Percentiles rank a stretch among this genome's conserved stretches.
Evolutionary conservation across 2,888 invertebrate species (phyloP).

Genomic region (Metopia argyrocephala): DNA sequence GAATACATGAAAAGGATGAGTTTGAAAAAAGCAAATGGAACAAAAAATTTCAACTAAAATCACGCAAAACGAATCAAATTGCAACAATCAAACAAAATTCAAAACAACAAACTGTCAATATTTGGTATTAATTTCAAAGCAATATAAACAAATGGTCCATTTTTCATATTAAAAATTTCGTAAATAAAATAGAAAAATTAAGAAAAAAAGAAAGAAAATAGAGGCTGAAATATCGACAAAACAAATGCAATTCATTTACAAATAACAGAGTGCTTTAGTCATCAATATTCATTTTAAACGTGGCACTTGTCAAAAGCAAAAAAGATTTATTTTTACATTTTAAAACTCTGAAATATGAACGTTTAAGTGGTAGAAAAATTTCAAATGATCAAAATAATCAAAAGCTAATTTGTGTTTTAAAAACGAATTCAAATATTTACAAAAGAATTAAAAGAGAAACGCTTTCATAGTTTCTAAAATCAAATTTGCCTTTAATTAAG

Average conservation of each 20-base stretch:
- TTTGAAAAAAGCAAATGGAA: neutral
- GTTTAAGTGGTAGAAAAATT: too few species aligned
- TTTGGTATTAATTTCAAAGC: constrained; percentile 61
- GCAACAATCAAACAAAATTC: constrained; percentile 22
- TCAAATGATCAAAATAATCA: too few species aligned
- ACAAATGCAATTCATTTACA: neutral
- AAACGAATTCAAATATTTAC: too few species aligned
- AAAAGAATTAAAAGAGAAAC: too few species aligned
- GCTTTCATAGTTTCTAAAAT: too few species aligned
- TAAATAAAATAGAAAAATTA: neutral
- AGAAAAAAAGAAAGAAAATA: constrained; percentile 1
- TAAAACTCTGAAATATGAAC: too few species aligned
- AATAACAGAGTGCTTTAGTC: constrained; percentile 9
- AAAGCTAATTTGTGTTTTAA: too few species aligned
- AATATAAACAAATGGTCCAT: constrained; percentile 54
- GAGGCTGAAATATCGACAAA: neutral
- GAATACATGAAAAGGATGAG: neutral
- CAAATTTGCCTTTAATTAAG: too few species aligned
- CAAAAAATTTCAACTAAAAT: neutral
- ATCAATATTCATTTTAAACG: neutral
- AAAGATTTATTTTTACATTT: too few species aligned
- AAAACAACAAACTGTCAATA: constrained; percentile 43
- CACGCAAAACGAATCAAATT: neutral
- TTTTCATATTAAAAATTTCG: neutral
- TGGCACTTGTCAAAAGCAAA: neutral